A percentile compares a stretch with the other conserved stretches of the same genome.
phyloP scores from a whole-genome alignment of 1,140 invertebrate species.

The Plodia interpunctella region DNA sequence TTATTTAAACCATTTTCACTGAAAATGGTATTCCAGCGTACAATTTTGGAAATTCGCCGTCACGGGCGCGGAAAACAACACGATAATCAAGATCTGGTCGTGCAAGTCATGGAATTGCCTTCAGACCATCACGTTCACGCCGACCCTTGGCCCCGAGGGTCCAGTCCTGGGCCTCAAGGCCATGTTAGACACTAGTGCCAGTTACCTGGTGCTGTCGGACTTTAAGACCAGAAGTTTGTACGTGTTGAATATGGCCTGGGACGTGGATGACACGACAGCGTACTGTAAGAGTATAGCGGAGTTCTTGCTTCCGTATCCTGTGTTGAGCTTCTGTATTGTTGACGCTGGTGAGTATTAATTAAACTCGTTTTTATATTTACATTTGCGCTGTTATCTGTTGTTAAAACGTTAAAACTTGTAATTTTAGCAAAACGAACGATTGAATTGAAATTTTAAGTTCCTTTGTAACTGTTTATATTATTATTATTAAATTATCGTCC shows the following conservation, averaged over 20 bases:
- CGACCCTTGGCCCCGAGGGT: slow-evolving; percentile 45
- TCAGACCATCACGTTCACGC: slow-evolving; percentile 88
- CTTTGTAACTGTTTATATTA: too few relatives aligned
- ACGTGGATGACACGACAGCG: slow-evolving; percentile 47
- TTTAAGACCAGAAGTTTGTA: slow-evolving; percentile 87
- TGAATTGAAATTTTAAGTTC: too few relatives aligned
- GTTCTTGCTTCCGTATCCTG: slow-evolving; percentile 88
- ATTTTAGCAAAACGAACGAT: too few relatives aligned
- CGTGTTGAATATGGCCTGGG: slow-evolving; percentile 82
- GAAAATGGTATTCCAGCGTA: slow-evolving; percentile 81
- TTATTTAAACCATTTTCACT: too few relatives aligned
- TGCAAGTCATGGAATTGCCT: slow-evolving; percentile 95
- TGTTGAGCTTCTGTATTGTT: slow-evolving; percentile 90
- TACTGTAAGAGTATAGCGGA: slow-evolving; percentile 84
- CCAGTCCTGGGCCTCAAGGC: slow-evolving; percentile 82
- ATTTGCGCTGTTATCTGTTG: too few relatives aligned
- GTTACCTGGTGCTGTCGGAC: slow-evolving; percentile 91
- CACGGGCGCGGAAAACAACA: slow-evolving; percentile 93
- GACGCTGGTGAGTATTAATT: slow-evolving; percentile 86
- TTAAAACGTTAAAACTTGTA: too few relatives aligned
- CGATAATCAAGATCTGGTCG: slow-evolving; percentile 95
- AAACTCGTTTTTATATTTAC: too few relatives aligned
- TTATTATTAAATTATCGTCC: too few relatives aligned
- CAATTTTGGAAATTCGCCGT: slow-evolving; percentile 97
- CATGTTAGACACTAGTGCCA: slow-evolving; percentile 87